Base-by-base conservation (phyloP, 2,797 vertebrate genomes). In the Centroberyx gerrardi region DNA sequence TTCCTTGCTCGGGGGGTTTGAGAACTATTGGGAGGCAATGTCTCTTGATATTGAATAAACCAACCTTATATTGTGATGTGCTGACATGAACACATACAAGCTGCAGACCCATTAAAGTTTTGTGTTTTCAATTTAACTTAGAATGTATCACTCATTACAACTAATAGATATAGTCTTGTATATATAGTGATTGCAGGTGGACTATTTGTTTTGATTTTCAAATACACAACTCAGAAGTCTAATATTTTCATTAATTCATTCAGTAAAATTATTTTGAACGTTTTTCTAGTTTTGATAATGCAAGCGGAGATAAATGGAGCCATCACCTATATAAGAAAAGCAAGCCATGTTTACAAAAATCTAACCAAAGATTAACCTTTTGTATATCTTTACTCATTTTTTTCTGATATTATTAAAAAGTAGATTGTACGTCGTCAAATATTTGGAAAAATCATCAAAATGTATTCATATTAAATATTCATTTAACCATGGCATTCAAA, bases 1-100 rank as follows among this genome's bases (percentile, higher is more conserved):
- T 88, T 72, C 72, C 80, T 90, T 87, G 92, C 92, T 94, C 87
- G 87, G 53, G 90, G 93, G 91, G 81, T 89, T 87, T 86, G 66
- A 72, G 87, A 81, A 90, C 83, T 66, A 82, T 68, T 81, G 84
- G 87, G 84, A 90, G 80, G 86, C 66, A 59, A 22, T 54, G 80
- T 87, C 83, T 90, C 87, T 70, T 75, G 79, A 89, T 86, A 87
- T 82, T 51, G 80, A 80, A 84, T 66, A 79, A 89, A 75, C 87
- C 72, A 86, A 70, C 64, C 53, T 51, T 22, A 33, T 62, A 71
- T 29, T 79, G 68, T 64, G 76, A 80, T 86, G 75, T 76, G 40
- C 63, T 78, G 68, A 64, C 59, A 51, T 60, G 31, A 61, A 82
- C 63, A 65, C 55, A 72, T 49, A 49, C 62, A 73, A 72, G 44